Evolutionary conservation across 2,797 vertebrate species (phyloP), one percentile per base, ranked within the genome.

Genomic region (Sebastes miniatus): DNA sequence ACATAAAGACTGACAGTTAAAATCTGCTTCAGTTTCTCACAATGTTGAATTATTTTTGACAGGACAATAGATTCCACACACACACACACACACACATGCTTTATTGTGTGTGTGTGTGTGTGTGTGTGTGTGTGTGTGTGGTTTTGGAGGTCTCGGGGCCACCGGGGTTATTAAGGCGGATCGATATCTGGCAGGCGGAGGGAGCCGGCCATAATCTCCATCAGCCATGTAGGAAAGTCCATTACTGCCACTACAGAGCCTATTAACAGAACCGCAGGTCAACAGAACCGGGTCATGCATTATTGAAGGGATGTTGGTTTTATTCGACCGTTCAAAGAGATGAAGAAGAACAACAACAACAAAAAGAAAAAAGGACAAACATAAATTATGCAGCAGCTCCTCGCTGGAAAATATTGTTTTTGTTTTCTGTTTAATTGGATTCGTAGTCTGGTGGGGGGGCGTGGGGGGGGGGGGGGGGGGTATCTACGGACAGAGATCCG

Each of bases 241-340:
- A 95, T 94, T 94, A 94, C 87, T 88, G 91, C 89, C 85, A 93
- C 93, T 94, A 93, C 93, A 92, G 93, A 95, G 93, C 92, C 91
- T 92, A 94, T 95, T 95, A 95, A 95, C 93, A 91, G 90, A 93
- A 91, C 93, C 91, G 68, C 93, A 89, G 94, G 90, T 92, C 29
- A 29, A 29, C 29, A 29, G 29, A 29, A 29, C 29, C 29, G 6
- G 29, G 29, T 29, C 91, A 83, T 93, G 92, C 83, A 93, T 94
- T 95, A 95, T 95, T 93, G 92, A 95, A 91, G 80, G 87, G 81
- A 85, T 91, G 90, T 88, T 91, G 87, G 86, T 92, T 93, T 95
- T 90, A 92, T 92, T 92, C 90, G 76, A 81, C 73, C 72, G 64
- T 93, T 95, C 90, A 89, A 89, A 88, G 85, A 80, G 67, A 85